phyloP scores from a whole-genome alignment of 2,888 invertebrate genomes.

The Coelogynopora nodosa region DNA sequence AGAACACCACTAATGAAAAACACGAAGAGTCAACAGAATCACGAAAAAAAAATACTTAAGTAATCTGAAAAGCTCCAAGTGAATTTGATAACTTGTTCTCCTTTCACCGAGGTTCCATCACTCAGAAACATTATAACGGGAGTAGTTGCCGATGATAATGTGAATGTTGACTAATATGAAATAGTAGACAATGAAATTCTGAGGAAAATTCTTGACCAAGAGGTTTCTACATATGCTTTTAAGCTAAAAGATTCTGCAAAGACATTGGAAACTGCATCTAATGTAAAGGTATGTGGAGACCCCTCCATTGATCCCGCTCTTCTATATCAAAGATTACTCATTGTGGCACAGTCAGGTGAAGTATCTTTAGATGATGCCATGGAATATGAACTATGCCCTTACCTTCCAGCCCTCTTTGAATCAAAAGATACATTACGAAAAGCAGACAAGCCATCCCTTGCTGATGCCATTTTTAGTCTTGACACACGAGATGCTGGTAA shows the following conservation, averaged over 20 bases:
- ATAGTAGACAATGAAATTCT: constrained; percentile 40
- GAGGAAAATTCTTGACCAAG: constrained; percentile 7
- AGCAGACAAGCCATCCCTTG: neutral
- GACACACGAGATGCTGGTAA: neutral
- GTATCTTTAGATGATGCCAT: constrained; percentile 42
- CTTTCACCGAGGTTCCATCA: constrained; percentile 44
- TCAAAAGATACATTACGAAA: neutral
- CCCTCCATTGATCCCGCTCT: constrained; percentile 41
- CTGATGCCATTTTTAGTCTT: neutral
- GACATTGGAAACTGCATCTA: neutral
- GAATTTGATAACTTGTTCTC: constrained; percentile 32
- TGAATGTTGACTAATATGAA: constrained; percentile 45
- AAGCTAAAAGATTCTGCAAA: neutral
- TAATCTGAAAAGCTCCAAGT: constrained; percentile 15
- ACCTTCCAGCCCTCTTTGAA: constrained; percentile 43
- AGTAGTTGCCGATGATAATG: constrained; percentile 42
- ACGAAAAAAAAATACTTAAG: constrained; percentile 14
- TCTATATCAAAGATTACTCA: constrained; percentile 38
- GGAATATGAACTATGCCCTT: constrained; percentile 37
- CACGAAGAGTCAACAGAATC: constrained; percentile 44
- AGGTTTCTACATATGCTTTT: neutral
- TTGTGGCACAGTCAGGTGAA: constrained; percentile 26
- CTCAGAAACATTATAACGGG: constrained; percentile 47
- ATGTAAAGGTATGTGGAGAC: constrained; percentile 22
- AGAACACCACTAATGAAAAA: constrained; percentile 25